Evolutionary conservation across 2,797 vertebrate genomes (phyloP).

Genomic region (Champsocephalus gunnari): DNA sequence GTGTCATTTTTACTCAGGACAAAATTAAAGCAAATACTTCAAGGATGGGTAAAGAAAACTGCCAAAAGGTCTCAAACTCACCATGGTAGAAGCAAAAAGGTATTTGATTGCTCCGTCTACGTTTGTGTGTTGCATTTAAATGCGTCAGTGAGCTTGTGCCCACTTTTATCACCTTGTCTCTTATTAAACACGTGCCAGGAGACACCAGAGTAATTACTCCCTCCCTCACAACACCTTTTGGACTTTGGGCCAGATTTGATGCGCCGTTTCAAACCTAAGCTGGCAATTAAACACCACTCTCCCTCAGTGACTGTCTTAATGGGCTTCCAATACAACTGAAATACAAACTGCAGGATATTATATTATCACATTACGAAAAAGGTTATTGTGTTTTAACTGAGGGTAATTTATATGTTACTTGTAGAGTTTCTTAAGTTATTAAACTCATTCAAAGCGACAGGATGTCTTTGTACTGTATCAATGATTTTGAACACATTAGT

Average conservation of each 20-base stretch:
- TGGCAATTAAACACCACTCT: slow-evolving; percentile 78
- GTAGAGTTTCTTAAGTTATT: slow-evolving; percentile 30
- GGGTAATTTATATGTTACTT: slow-evolving; percentile 44
- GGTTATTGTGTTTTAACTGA: slow-evolving; percentile 35
- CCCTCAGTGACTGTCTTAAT: slow-evolving; percentile 67
- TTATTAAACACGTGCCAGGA: slow-evolving; percentile 80
- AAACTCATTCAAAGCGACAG: slow-evolving; percentile 41
- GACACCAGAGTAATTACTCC: slow-evolving; percentile 81
- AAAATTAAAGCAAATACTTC: slow-evolving; percentile 19
- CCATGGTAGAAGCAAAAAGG: neutral
- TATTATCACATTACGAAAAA: slow-evolving; percentile 41
- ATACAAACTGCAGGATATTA: slow-evolving; percentile 54
- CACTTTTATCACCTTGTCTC: slow-evolving; percentile 59
- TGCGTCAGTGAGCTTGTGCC: neutral
- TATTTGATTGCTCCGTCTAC: neutral
- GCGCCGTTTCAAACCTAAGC: slow-evolving; percentile 75
- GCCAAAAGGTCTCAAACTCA: slow-evolving; percentile 3
- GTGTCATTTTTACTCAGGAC: slow-evolving; percentile 8
- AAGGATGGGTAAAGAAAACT: neutral
- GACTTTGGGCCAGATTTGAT: slow-evolving; percentile 80
- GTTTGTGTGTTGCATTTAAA: slow-evolving; percentile 1
- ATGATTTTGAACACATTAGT: slow-evolving; percentile 8
- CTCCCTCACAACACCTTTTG: slow-evolving; percentile 81
- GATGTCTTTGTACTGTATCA: slow-evolving; percentile 24
- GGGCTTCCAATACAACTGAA: slow-evolving; percentile 47